phyloP scores from a whole-genome alignment of 2,888 invertebrate species.

The Acrocyrtus sp. region DNA sequence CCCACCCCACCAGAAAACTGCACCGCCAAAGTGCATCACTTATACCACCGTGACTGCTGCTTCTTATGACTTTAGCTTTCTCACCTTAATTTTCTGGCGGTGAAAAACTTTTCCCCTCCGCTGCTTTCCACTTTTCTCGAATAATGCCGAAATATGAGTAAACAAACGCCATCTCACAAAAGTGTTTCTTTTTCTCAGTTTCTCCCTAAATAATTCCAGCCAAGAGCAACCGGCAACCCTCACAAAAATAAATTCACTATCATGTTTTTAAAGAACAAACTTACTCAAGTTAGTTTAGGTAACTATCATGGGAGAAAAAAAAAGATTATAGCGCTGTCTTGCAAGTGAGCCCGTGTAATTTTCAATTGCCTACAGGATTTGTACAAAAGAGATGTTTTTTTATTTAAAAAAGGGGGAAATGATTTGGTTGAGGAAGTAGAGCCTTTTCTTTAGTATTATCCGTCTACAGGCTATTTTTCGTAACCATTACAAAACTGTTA shows the following conservation, averaged over 20 bases:
- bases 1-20: not conserved
- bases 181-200: not conserved
- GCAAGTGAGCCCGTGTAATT: too few species aligned
- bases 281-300: not conserved
- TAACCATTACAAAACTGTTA: too few species aligned
- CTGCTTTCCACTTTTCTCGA: not conserved
- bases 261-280: not conserved
- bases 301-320: not conserved
- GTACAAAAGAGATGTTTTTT: too few species aligned
- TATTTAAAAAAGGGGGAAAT: too few species aligned
- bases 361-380: too few species aligned
- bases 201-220: not conserved
- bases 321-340: not conserved
- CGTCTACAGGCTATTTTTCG: constrained; percentile 27
- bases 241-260: not conserved
- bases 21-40: not conserved
- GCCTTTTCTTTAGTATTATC: constrained; percentile 9
- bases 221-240: not conserved
- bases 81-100: too few species aligned
- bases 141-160: constrained; percentile 4
- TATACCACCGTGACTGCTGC: not conserved
- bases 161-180: constrained; percentile 31
- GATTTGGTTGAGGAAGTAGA: too few species aligned
- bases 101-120: not conserved
- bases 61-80: too few species aligned